Evolutionary conservation across 2,888 invertebrate genomes (phyloP).

Genomic region (Drosophila planitibia): DNA sequence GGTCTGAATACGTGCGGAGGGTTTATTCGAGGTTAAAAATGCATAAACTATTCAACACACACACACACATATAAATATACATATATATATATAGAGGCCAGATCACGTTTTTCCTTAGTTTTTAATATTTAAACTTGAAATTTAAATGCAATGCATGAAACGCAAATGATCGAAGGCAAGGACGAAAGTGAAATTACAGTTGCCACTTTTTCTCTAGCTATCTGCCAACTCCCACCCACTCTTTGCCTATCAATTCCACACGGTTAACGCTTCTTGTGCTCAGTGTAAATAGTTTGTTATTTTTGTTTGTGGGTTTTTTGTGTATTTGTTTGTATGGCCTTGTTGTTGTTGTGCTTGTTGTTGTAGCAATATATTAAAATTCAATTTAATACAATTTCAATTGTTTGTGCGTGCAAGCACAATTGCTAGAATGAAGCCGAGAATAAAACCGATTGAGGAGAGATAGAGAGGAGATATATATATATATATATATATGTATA

Average conservation of each 20-base stretch:
- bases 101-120: slow-evolving; percentile 66
- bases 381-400: slow-evolving; percentile 79
- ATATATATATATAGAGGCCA: not conserved
- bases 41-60: slow-evolving; percentile 55
- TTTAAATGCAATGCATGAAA: slow-evolving; percentile 74
- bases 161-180: slow-evolving; percentile 52
- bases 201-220: slow-evolving; percentile 32
- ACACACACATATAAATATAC: slow-evolving; percentile 12
- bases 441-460: not conserved
- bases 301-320: slow-evolving; percentile 4
- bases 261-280: slow-evolving; percentile 20
- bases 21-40: slow-evolving; percentile 73
- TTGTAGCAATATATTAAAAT: slow-evolving; percentile 71
- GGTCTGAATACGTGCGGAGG: slow-evolving; percentile 55
- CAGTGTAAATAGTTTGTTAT: slow-evolving; percentile 37
- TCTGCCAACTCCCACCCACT: not conserved
- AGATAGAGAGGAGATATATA: not conserved
- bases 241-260: not conserved
- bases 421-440: slow-evolving; percentile 16
- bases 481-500: not conserved
- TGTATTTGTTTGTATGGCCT: slow-evolving; percentile 25
- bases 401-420: slow-evolving; percentile 72
- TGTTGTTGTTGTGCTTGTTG: slow-evolving; percentile 37
- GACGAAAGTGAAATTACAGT: slow-evolving; percentile 47
- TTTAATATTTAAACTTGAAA: slow-evolving; percentile 73